These are phyloP conservation scores for Caenorhabditis wallacei DNA, from an alignment of 2,888 invertebrate genomes.

Conservation along the genomic window DNA sequence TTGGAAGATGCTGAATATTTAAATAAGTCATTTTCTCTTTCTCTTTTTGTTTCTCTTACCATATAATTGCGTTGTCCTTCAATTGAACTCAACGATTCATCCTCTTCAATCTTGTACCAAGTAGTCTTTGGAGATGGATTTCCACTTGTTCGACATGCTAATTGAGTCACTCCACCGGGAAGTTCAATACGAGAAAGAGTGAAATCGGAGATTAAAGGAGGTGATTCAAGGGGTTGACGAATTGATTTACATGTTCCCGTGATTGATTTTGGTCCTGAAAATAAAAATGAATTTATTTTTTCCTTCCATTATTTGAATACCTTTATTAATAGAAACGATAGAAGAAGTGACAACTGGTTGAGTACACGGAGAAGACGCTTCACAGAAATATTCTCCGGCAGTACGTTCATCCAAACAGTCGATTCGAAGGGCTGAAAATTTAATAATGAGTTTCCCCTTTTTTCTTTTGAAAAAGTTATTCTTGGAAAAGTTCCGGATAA, in stretches of 20 bases:
- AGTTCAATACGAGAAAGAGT: conserved; percentile 66
- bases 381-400: conserved; percentile 68
- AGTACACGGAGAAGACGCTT: conserved; percentile 66
- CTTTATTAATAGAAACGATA: conserved; percentile 38
- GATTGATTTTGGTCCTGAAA: conserved; percentile 15
- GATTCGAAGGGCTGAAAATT: conserved; percentile 53
- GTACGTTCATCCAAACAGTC: conserved; percentile 66
- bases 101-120: conserved; percentile 66
- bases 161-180: conserved; percentile 62
- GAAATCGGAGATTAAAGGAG: conserved; percentile 52
- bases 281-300: not conserved
- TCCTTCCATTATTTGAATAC: not conserved
- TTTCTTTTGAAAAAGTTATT: conserved; percentile 10
- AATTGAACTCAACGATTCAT: conserved; percentile 65
- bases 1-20: conserved; percentile 58
- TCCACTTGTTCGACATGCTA: conserved; percentile 64
- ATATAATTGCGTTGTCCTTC: conserved; percentile 46
- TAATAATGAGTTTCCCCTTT: not conserved
- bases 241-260: conserved; percentile 38
- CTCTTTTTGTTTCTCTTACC: conserved; percentile 30
- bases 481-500: conserved; percentile 14
- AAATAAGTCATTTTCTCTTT: not conserved
- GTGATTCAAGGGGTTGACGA: conserved; percentile 19
- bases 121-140: conserved; percentile 56
- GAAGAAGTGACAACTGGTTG: conserved; percentile 60